Evolutionary conservation across 2,888 invertebrate genomes (phyloP).

Genomic region (Argyra leucocephala): DNA sequence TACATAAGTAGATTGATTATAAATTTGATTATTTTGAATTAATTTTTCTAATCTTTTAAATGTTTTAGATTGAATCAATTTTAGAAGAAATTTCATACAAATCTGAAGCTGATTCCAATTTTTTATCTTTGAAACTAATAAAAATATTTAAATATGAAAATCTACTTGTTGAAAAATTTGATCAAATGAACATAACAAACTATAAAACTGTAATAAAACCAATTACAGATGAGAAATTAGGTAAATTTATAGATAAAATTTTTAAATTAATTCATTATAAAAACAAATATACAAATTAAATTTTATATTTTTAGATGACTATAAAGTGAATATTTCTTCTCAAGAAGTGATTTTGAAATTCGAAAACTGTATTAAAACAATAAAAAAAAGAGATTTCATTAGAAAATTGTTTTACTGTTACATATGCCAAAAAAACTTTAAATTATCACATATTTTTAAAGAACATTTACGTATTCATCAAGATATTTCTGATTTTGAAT

Average conservation of each 20-base stretch:
- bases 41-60: neutral
- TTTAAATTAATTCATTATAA: neutral
- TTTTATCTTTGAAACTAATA: neutral
- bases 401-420: slow-evolving; percentile 33
- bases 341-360: neutral
- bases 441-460: slow-evolving; percentile 29
- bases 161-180: neutral
- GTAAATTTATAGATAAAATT: too few species aligned
- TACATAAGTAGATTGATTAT: too few species aligned
- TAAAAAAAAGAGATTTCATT: slow-evolving; percentile 24
- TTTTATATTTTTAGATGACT: neutral
- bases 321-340: neutral
- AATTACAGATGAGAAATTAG: neutral
- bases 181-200: neutral
- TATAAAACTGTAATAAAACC: neutral
- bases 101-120: neutral
- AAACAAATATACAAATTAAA: neutral
- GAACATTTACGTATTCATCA: slow-evolving; percentile 35
- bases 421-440: slow-evolving; percentile 36
- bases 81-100: neutral
- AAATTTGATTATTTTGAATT: too few species aligned
- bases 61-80: neutral
- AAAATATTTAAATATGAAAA: neutral
- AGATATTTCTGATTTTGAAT: slow-evolving; percentile 35
- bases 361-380: neutral